Conservation (phyloP, 2,113 vertebrate genomes). For the Dromas ardeola region DNA sequence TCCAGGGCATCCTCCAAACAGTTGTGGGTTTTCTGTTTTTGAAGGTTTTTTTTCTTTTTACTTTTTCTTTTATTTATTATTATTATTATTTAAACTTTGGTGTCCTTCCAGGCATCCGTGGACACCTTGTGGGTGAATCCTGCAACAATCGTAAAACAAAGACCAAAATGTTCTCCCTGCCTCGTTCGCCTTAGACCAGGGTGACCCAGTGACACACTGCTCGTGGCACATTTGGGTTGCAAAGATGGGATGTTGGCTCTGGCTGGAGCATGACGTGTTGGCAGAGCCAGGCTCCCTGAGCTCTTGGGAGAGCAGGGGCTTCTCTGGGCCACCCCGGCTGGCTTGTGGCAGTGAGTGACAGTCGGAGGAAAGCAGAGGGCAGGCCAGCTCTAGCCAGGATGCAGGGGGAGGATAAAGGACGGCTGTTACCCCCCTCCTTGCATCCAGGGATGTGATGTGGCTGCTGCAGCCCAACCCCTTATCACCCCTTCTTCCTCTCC, state of each 20-base stretch:
- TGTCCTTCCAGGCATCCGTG: background rate
- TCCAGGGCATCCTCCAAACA: background rate
- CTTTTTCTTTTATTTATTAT: background rate
- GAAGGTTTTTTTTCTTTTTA: background rate
- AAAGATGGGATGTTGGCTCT: background rate
- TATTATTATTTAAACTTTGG: background rate
- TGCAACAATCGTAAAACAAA: background rate
- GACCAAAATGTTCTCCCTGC: background rate
- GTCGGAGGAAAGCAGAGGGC: background rate
- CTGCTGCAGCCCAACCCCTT: background rate
- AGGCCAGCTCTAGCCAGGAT: background rate
- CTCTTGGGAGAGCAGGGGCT: background rate
- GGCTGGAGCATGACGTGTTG: rapidly evolving
- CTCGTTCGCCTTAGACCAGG: rapidly evolving
- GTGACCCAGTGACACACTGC: slow-evolving; percentile 20
- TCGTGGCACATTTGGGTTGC: rapidly evolving
- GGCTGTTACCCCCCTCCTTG: background rate
- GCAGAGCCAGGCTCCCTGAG: background rate
- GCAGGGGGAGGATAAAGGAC: background rate
- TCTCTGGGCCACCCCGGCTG: background rate
- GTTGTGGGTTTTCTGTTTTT: background rate
- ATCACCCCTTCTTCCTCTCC: background rate
- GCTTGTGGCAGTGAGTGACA: background rate
- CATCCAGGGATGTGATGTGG: background rate
- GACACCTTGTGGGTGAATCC: background rate